Base-by-base conservation (phyloP, 2,113 vertebrate species). In the Falcunculus frontatus region DNA sequence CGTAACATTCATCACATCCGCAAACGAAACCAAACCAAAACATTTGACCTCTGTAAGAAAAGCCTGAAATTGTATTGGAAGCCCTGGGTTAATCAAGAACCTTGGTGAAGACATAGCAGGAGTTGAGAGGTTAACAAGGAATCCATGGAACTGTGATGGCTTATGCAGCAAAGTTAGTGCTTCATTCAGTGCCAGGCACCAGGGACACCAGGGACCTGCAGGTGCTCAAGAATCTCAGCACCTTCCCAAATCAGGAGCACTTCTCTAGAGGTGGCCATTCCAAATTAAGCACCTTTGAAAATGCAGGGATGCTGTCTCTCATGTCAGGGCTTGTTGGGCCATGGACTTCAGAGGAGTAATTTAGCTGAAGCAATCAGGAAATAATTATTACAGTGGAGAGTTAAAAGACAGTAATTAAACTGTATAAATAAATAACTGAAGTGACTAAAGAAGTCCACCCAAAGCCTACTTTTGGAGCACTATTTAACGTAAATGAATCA, bases 401-500 rank as follows among this genome's bases (percentile, higher is more conserved):
- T 93, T 90, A 95, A 90, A 93, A 88, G 75, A 85, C 2, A 10
- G 70, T 79, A 79, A 96, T 96, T 95, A 93, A 85, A 89, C 62
- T 46, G 87, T 91, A 86, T 72, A 97, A 95, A 95, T 95, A 97
- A 96, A 93, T 85, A 92, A 92, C 80, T 41, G 39, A 90, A 95
- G 77, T 52, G 74, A 94, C 89, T 93, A 77, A 90, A 93, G 94
- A 93, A 87, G 77, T 93, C 77, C 56, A 95, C 49, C 84, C 92
- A 76, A 93, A 91, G 67, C 85, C 92, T 94, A 65, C 90, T 95
- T 96, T 93, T 89, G 86, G 92, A 94, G 79, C 55, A 65, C 44
- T 95, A 67, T 95, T 96, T 97, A 96, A 96, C 84, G 93, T 96
- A 97, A 97, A 97, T 95, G 84, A 95, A 97, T 92, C 95, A 95